Base-by-base conservation (phyloP, 2,888 invertebrate species). In the Phlogophora meticulosa region DNA sequence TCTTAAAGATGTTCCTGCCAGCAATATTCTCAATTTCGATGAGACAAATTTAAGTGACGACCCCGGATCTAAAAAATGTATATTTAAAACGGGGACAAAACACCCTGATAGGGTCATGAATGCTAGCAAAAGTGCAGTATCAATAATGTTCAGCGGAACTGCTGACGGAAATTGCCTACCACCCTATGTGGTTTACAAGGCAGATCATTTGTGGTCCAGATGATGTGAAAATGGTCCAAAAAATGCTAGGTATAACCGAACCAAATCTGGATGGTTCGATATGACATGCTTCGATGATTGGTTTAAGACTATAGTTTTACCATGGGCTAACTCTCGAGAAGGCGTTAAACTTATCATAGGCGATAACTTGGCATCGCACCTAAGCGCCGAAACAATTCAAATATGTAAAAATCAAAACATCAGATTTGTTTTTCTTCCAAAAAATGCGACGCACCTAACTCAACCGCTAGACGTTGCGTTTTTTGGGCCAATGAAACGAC, bases 241-340 rank as follows among this genome's bases (percentile, higher is more conserved):
- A 42, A 28, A 42, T 42, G 55, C 55, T 2, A 0, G 55, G 2
- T 56, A 42, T 17, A 43, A 56, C 17, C 42, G 55, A 28, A 42
- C 42, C 17, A 56, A 56, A 42, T 42, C 28, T 9, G 42, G 42
- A 4, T 43, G 42, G 55, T 56, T 56, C 28, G 42, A 56, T 42
- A 28, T 17, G 28, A 17, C 17, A 4, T 28, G 28, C 13, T 56
- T 42, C 42, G 40, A 42, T 28, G 55, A 55, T 20, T 55, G 42
- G 55, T 43, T 55, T 17, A 55, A 28, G 13, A 55, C 17, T 7
- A 42, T 42, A 55, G 17, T 55, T 42, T 28, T 55, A 4, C 28
- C 42, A 55, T 55, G 42, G 42, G 55, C 55, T 17, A 42, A 17
- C 13, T 17, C 17, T 5, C n/a, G 7, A 9, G 42, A 32, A 2